Evolutionary conservation across 2,888 invertebrate species (phyloP).

Genomic region (Drosophila putrida): DNA sequence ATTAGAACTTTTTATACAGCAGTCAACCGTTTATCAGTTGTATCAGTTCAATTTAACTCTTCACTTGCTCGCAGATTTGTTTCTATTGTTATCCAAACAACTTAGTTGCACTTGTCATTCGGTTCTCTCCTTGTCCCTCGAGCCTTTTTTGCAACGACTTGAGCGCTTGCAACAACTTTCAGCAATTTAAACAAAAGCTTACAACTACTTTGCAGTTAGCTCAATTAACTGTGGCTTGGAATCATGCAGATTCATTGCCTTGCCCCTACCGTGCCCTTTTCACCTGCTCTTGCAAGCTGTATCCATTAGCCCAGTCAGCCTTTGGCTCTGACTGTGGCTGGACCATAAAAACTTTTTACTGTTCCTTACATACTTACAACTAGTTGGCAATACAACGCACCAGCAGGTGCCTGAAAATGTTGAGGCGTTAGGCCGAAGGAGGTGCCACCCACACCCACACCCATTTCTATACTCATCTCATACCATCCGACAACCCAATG

Average conservation of each 20-base stretch:
- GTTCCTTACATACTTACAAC: constrained; percentile 45
- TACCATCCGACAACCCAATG: not conserved
- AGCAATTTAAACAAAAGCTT: constrained; percentile 32
- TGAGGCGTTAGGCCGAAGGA: not conserved
- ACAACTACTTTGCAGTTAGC: constrained; percentile 45
- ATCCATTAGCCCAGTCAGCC: constrained; percentile 42
- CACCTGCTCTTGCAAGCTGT: constrained; percentile 27
- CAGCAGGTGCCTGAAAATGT: constrained; percentile 10
- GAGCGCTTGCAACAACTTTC: constrained; percentile 36
- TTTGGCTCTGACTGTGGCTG: constrained; percentile 26
- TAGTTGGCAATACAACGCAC: constrained; percentile 34
- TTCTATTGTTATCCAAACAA: constrained; percentile 19
- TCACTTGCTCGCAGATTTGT: constrained; percentile 29
- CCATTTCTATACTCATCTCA: too few species aligned
- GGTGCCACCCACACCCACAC: constrained; percentile 1
- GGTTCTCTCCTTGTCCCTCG: not conserved
- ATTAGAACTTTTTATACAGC: constrained; percentile 7
- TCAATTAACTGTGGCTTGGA: constrained; percentile 54
- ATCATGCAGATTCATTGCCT: constrained; percentile 29
- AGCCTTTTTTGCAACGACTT: constrained; percentile 11
- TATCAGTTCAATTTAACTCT: constrained; percentile 19
- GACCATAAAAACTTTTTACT: constrained; percentile 56
- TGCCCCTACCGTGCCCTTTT: not conserved
- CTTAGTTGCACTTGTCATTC: constrained; percentile 21
- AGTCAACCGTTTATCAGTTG: constrained; percentile 12